Base-by-base conservation (phyloP, 2,113 vertebrate genomes). In the Myodes glareolus region DNA sequence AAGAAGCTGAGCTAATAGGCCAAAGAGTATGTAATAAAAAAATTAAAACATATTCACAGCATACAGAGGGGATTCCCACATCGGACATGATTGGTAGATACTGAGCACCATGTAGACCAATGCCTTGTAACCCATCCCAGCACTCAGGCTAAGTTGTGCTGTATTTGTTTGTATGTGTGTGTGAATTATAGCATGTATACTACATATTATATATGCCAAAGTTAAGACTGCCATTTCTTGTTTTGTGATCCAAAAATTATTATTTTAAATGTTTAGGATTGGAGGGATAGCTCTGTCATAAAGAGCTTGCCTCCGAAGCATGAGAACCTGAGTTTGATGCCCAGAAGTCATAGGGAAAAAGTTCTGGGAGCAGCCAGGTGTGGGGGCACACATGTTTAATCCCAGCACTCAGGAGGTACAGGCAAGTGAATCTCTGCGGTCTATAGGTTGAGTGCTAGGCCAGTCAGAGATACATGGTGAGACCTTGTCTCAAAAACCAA, bases 201-300 rank as follows among this genome's bases (percentile, higher is more conserved):
- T 70, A 27, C 92, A 45, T 84, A 80, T n/a, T 70, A 52, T 12
- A 70, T 68, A 25, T 67, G 68, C 61, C 84, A 86, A 67, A 86
- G 63, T 86, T 86, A 86, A 86, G 58, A 10, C 33, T 33, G 87
- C 45, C 84, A 61, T 76, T 87, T 92, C 67, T 89, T 77, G 63
- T 81, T 95, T 90, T 84, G 45, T 67, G 45, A 87, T 45, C 9
- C 31, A 42, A 87, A 90, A 55, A 58, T 42, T 94, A 80, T 72
- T 86, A 65, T 82, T 96, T 96, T 68, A 94, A 96, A 91, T 42
- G n/a, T 85, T 31, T 42, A 65, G 39, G 13, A n/a, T 17, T 42
- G n/a, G 36, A 25, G 23, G 0, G 13, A 84, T 9, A 63, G 55
- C 81, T 63, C n/a, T 3, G n/a, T 63, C n/a, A 42, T 42, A 14